Conservation (phyloP, 2,797 vertebrate genomes). For the Coluber constrictor region DNA sequence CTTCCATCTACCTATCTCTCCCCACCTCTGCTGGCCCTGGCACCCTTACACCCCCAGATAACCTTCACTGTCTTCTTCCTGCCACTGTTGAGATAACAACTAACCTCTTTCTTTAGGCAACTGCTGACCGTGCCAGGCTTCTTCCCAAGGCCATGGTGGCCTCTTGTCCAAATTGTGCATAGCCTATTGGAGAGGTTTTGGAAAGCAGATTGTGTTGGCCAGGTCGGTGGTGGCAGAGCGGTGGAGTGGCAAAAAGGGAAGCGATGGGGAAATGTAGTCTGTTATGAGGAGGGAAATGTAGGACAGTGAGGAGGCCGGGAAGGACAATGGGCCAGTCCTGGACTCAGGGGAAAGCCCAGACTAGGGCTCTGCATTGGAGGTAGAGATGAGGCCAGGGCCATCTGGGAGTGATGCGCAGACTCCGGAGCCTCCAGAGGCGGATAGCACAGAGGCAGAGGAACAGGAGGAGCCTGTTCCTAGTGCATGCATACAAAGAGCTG, state of each 20-base stretch:
- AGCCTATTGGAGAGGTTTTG: background rate
- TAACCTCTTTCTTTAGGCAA: background rate
- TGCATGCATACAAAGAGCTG: no score
- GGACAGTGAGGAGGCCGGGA: no score
- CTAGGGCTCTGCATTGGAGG: no score
- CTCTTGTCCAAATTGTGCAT: background rate
- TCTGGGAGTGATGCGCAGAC: no score
- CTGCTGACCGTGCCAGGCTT: background rate
- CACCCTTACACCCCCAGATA: background rate
- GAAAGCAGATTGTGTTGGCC: background rate
- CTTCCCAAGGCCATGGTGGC: background rate
- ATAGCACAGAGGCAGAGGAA: no score
- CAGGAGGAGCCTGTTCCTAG: no score
- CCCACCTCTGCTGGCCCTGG: background rate
- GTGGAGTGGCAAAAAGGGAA: background rate
- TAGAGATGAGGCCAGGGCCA: no score
- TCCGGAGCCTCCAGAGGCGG: no score
- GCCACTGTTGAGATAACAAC: background rate
- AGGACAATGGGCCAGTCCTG: no score
- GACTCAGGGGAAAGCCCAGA: no score
- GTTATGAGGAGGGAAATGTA: no score
- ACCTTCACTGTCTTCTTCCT: background rate
- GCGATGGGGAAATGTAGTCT: background rate
- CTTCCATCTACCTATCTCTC: background rate
- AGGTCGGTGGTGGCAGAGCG: background rate